phyloP scores from a whole-genome alignment of 2,888 invertebrate species.

The Choristoneura rosaceana region DNA sequence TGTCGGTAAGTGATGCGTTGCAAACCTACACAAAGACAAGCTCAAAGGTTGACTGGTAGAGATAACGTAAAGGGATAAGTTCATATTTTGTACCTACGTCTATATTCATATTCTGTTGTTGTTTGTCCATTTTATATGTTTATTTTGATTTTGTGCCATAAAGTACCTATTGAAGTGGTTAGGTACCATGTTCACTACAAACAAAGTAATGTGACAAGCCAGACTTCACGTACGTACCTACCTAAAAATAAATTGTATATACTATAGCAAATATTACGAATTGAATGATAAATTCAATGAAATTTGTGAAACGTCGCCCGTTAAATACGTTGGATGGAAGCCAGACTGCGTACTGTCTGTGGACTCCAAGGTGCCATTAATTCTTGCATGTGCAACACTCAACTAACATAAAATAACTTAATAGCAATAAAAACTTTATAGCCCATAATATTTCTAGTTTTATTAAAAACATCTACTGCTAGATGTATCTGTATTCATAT shows the following conservation, averaged over 20 bases:
- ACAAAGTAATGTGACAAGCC: no score
- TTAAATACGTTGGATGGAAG: slow-evolving; percentile 23
- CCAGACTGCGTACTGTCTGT: slow-evolving; percentile 28
- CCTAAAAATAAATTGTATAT: neutral
- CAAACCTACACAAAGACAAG: neutral
- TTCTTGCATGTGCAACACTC: slow-evolving; percentile 50
- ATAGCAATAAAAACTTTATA: slow-evolving; percentile 81
- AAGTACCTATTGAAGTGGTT: no score
- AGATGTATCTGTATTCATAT: slow-evolving; percentile 21
- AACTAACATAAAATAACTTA: slow-evolving; percentile 80
- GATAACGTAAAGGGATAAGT: no score
- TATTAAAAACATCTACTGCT: slow-evolving; percentile 67
- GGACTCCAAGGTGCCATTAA: slow-evolving; percentile 28
- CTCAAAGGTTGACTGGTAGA: no score
- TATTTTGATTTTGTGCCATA: no score
- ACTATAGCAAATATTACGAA: neutral
- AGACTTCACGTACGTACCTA: neutral
- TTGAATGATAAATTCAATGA: slow-evolving; percentile 9
- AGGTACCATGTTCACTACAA: no score
- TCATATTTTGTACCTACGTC: no score
- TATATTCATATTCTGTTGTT: no score
- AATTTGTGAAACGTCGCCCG: slow-evolving; percentile 6
- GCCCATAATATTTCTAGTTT: slow-evolving; percentile 77
- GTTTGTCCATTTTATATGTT: no score
- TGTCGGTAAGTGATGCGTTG: neutral